Conservation (phyloP, 1,140 invertebrate species). For the Maniola jurtina region DNA sequence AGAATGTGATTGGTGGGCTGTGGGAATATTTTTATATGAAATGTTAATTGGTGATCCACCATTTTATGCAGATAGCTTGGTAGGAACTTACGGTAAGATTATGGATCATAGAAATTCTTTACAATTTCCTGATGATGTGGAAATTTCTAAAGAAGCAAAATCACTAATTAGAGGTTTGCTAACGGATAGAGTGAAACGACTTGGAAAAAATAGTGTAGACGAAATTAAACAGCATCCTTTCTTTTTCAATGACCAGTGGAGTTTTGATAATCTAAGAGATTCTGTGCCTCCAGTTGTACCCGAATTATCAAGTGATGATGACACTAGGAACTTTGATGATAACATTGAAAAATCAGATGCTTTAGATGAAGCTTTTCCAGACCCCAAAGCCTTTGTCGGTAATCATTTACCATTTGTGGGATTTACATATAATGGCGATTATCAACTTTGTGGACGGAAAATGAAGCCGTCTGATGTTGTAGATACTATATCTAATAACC, state of each 20-base stretch:
- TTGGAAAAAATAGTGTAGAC: slow-evolving; percentile 95
- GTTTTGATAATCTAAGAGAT: slow-evolving; percentile 96
- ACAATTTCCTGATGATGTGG: slow-evolving; percentile 95
- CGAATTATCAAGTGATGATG: slow-evolving; percentile 96
- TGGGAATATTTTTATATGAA: slow-evolving; percentile 99
- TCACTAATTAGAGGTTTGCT: slow-evolving; percentile 95
- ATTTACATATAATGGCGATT: slow-evolving; percentile 97
- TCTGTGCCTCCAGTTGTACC: slow-evolving; percentile 98
- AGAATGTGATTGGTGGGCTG: slow-evolving; percentile 99
- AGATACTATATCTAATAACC: slow-evolving; percentile 83
- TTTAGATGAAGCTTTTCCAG: slow-evolving; percentile 94
- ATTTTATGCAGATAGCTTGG: slow-evolving; percentile 98
- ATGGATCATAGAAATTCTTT: slow-evolving; percentile 99
- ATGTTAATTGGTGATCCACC: slow-evolving; percentile 99
- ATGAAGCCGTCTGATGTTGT: slow-evolving; percentile 67
- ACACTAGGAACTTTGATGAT: slow-evolving; percentile 99
- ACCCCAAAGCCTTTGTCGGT: slow-evolving; percentile 98
- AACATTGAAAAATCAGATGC: slow-evolving; percentile 93
- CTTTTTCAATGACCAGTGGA: slow-evolving; percentile 98
- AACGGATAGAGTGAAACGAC: slow-evolving; percentile 92
- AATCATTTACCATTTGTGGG: slow-evolving; percentile 99
- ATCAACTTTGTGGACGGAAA: slow-evolving; percentile 81
- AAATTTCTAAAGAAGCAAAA: slow-evolving; percentile 95
- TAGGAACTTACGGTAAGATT: slow-evolving; percentile 99
- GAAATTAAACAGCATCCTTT: slow-evolving; percentile 98